phyloP scores from a whole-genome alignment of 2,888 invertebrate species.

The Liposcelis brunnea region DNA sequence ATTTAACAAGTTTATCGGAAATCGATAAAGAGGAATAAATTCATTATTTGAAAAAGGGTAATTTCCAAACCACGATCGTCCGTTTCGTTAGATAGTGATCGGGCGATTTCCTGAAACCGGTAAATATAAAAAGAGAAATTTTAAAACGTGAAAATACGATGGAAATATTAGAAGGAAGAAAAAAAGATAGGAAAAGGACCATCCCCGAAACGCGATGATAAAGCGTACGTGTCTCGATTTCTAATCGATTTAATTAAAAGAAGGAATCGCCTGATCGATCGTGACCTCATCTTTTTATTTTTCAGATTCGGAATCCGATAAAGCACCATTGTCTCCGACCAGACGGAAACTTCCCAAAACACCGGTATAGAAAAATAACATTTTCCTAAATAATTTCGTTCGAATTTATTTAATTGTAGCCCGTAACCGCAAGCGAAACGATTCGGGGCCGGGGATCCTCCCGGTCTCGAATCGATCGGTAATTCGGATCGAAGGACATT shows the following conservation, averaged over 20 bases:
- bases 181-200: too few relatives aligned
- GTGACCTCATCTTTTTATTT: constrained; percentile 7
- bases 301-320: constrained; percentile 72
- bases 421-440: neutral
- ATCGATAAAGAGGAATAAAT: too few relatives aligned
- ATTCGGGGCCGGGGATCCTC: neutral
- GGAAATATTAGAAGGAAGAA: too few relatives aligned
- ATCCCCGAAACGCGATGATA: constrained; percentile 18
- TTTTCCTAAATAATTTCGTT: neutral
- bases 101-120: too few relatives aligned
- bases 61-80: too few relatives aligned
- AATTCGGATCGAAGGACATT: too few relatives aligned
- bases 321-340: constrained; percentile 76
- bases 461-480: too few relatives aligned
- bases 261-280: neutral
- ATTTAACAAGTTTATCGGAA: too few relatives aligned
- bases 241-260: constrained; percentile 36
- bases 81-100: too few relatives aligned
- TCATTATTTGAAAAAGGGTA: too few relatives aligned
- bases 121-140: too few relatives aligned
- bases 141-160: too few relatives aligned
- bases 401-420: neutral
- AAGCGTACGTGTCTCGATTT: constrained; percentile 30
- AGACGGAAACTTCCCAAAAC: constrained; percentile 92
- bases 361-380: constrained; percentile 57